These are phyloP conservation scores for Microctenopoma steveboyesi DNA, from an alignment of 2,797 vertebrate genomes.

Conservation along the genomic window DNA sequence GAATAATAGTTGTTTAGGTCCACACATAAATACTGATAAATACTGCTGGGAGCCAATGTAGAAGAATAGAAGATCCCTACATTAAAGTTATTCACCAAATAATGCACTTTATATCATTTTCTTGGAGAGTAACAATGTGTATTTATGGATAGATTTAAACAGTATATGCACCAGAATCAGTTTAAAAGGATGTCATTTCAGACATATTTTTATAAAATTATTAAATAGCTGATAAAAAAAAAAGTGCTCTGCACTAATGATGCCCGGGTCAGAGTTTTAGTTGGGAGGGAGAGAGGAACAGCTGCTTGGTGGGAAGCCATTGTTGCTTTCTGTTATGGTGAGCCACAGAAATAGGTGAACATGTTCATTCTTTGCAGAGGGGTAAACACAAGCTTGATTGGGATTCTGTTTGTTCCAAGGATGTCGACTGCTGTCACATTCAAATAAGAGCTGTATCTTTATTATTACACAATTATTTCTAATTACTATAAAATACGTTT, in stretches of 20 bases:
- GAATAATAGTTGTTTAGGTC: too few relatives aligned
- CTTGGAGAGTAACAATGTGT: background rate
- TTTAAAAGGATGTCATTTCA: constrained; percentile 22
- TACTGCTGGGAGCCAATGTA: background rate
- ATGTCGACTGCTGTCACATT: constrained; percentile 20
- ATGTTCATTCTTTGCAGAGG: constrained; percentile 34
- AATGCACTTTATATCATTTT: background rate
- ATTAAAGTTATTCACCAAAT: background rate
- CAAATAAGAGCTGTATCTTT: constrained; percentile 25
- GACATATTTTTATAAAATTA: constrained; percentile 27
- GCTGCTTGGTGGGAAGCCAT: constrained; percentile 38
- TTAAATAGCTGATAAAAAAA: constrained; percentile 43
- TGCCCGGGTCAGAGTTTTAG: constrained; percentile 37
- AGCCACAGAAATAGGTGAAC: constrained; percentile 40
- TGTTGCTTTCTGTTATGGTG: constrained; percentile 42
- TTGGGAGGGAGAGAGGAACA: constrained; percentile 28
- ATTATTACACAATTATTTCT: background rate
- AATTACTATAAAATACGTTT: too few relatives aligned
- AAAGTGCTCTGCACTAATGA: constrained; percentile 38
- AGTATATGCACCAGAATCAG: background rate
- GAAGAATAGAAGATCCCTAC: background rate
- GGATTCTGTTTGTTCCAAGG: constrained; percentile 28
- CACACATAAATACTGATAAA: too few relatives aligned
- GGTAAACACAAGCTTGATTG: constrained; percentile 47
- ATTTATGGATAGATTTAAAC: constrained; percentile 6